These are phyloP conservation scores for Tetramorium parvispinum DNA, from an alignment of 1,140 invertebrate genomes.

Conservation along the genomic window DNA sequence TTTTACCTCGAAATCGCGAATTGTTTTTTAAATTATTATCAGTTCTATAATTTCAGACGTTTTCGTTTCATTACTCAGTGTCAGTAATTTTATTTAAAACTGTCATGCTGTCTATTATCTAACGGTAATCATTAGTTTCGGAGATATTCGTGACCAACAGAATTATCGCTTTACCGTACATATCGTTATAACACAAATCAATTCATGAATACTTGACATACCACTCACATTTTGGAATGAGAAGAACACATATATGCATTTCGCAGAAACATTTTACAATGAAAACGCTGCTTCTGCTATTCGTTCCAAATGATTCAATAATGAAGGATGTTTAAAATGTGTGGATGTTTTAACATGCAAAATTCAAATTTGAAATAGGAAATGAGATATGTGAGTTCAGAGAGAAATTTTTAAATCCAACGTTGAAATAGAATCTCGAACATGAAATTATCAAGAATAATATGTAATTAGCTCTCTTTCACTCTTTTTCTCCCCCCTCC, in stretches of 20 bases:
- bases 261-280: background rate
- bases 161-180: background rate
- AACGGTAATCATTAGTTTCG: background rate
- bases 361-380: background rate
- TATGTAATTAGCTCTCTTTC: background rate
- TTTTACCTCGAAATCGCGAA: background rate
- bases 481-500: too few species aligned
- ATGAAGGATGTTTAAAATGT: background rate
- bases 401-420: background rate
- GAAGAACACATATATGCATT: background rate
- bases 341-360: background rate
- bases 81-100: background rate
- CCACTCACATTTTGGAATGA: background rate
- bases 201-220: slow-evolving; percentile 11
- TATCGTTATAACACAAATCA: background rate
- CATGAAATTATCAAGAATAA: background rate
- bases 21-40: background rate
- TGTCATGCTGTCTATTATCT: background rate
- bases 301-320: background rate
- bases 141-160: background rate
- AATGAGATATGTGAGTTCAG: background rate
- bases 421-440: background rate
- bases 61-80: background rate
- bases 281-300: background rate
- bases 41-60: background rate